Conservation (phyloP, 2,113 vertebrate species). For the Salvelinus sp. region DNA sequence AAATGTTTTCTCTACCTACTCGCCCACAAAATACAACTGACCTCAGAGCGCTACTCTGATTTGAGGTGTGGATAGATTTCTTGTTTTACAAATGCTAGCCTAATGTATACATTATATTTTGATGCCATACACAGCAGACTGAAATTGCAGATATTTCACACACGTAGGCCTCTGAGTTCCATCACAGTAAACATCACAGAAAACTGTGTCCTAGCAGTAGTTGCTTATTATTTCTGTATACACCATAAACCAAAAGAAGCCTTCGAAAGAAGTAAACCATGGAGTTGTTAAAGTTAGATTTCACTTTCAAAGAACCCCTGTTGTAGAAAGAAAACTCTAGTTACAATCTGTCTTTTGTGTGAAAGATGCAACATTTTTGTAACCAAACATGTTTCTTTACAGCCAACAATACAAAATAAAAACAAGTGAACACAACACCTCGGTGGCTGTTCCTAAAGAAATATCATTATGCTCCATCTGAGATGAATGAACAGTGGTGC, state of each 20-base stretch:
- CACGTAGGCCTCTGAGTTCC: no score
- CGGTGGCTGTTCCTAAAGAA: neutral
- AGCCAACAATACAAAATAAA: neutral
- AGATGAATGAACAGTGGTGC: neutral
- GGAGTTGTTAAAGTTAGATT: neutral
- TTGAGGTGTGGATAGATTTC: no score
- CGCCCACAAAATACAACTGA: neutral
- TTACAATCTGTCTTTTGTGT: neutral
- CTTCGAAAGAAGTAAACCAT: no score
- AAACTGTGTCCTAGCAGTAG: no score
- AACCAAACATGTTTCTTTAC: neutral
- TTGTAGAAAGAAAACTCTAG: neutral
- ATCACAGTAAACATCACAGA: no score
- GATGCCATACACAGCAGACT: no score
- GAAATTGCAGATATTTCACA: no score
- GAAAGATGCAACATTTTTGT: neutral
- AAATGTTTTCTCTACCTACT: neutral
- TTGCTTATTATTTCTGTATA: no score
- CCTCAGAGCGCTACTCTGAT: neutral
- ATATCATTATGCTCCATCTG: neutral
- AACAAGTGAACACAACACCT: neutral
- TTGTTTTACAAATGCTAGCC: no score
- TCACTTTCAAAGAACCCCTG: neutral
- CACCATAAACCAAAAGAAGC: no score
- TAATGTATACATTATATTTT: no score